phyloP scores from a whole-genome alignment of 2,888 invertebrate genomes.

The Belgica antarctica region DNA sequence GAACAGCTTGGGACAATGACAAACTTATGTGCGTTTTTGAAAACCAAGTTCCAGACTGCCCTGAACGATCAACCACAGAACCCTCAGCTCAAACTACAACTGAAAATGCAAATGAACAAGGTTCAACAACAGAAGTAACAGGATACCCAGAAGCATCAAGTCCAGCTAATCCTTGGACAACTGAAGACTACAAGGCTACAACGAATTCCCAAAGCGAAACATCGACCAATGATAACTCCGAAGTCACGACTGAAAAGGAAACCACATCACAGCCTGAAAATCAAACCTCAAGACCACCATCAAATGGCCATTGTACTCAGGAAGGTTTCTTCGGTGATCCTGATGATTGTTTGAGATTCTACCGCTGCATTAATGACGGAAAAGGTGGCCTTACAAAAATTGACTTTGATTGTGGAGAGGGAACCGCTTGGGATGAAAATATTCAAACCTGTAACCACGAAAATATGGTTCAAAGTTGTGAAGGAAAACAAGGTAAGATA shows the following conservation, averaged over 20 bases:
- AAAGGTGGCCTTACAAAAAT: constrained; percentile 61
- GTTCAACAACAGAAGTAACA: constrained; percentile 41
- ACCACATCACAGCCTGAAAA: not conserved
- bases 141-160: constrained; percentile 21
- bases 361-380: constrained; percentile 56
- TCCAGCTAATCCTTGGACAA: constrained; percentile 44
- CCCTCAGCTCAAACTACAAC: constrained; percentile 16
- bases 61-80: constrained; percentile 46
- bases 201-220: constrained; percentile 11
- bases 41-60: constrained; percentile 48
- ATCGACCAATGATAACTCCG: not conserved
- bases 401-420: constrained; percentile 70
- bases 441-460: constrained; percentile 27
- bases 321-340: constrained; percentile 66
- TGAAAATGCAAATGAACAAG: constrained; percentile 45
- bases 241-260: not conserved
- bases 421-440: constrained; percentile 72
- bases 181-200: constrained; percentile 15
- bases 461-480: constrained; percentile 20
- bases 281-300: not conserved
- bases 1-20: constrained; percentile 62
- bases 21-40: constrained; percentile 58
- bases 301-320: constrained; percentile 53
- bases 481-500: constrained; percentile 11
- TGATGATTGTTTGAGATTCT: constrained; percentile 61